Base-by-base conservation (phyloP, 1,140 invertebrate genomes). In the Pemphigus obesinymphae region DNA sequence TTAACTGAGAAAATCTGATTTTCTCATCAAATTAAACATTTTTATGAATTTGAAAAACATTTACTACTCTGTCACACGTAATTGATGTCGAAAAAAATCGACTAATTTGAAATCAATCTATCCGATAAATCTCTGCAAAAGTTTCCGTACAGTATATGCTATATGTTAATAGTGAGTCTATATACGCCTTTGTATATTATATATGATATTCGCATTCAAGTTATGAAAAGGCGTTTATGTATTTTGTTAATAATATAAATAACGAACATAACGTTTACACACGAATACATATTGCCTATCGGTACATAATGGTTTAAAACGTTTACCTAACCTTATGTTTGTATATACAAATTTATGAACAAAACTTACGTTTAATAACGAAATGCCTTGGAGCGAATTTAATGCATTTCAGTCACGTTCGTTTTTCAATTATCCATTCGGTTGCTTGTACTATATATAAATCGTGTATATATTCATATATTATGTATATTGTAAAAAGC, bases 351-450 rank as follows among this genome's bases (percentile, higher is more conserved):
- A 78, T 55, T 7, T 37, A 55, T 40, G 45, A 76, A 40, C 73
- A 37, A 72, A 31, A 50, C 45, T 73, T 78, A 76, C 73, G n/a
- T 58, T 78, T 58, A 53, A 58, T 26, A 78, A 58, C 34, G 13
- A 40, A 55, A 58, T 40, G n/a, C 34, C 72, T 10, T 53, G 6
- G 15, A 78, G n/a, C 53, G n/a, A 23, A 58, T 78, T 37, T 26
- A 78, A 55, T 58, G 15, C 13, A 53, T 78, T 78, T 58, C 23
- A 78, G 50, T 78, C 50, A 78, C 73, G 73, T 58, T 78, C 73
- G 73, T 58, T 78, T 78, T 78, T 55, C 73, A 58, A 55, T 78
- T 78, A 78, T 78, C 50, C 73, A 26, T 55, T 58, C 23, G n/a
- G 31, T 29, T 40, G 20, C 17, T 73, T 73, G 20, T 45, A 29